Conservation (phyloP, 1,140 invertebrate species). For the Pteromalus puparum region DNA sequence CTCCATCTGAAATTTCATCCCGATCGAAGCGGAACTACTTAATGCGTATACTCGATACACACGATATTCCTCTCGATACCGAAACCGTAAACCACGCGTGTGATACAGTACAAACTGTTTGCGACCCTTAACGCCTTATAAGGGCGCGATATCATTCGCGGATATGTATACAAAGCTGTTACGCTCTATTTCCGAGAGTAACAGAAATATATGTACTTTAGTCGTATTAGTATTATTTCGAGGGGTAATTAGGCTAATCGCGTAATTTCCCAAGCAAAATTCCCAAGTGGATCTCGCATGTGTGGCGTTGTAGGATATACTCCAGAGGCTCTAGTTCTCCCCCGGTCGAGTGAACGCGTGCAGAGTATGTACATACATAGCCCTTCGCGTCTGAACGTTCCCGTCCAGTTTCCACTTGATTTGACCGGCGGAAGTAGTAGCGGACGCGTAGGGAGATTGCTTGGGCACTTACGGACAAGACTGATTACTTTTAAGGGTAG, state of each 20-base stretch:
- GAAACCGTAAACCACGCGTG: too few species aligned
- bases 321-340: not conserved
- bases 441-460: not conserved
- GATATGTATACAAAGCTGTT: too few species aligned
- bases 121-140: too few species aligned
- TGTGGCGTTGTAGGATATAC: not conserved
- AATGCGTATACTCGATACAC: too few species aligned
- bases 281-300: not conserved
- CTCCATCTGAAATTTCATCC: not conserved
- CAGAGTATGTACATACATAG: not conserved
- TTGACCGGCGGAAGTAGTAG: not conserved
- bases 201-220: too few species aligned
- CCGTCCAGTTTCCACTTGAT: conserved; percentile 22
- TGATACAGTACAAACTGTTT: too few species aligned
- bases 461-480: conserved; percentile 9
- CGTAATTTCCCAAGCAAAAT: not conserved
- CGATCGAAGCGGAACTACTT: not conserved
- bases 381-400: not conserved
- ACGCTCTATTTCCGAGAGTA: too few species aligned
- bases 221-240: not conserved
- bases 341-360: not conserved
- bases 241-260: not conserved
- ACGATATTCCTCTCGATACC: too few species aligned
- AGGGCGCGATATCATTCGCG: too few species aligned
- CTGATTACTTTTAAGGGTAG: conserved; percentile 21